phyloP scores from a whole-genome alignment of 2,113 vertebrate genomes.

The Desmodus rotundus region DNA sequence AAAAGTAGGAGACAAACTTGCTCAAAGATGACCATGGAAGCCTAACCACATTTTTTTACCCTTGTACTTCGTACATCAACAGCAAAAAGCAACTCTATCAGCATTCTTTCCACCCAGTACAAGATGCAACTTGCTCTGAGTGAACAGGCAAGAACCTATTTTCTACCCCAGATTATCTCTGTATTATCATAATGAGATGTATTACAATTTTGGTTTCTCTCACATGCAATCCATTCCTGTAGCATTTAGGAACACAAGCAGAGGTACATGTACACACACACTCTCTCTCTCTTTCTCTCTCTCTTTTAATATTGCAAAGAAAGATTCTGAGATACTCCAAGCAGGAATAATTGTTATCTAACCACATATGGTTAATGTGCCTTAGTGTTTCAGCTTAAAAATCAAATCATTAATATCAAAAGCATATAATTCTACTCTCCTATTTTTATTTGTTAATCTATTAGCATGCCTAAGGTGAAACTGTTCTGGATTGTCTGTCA shows the following conservation, averaged over 20 bases:
- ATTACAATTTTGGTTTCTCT: background rate
- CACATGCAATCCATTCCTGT: background rate
- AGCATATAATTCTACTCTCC: constrained; percentile 37
- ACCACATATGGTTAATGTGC: background rate
- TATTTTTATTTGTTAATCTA: constrained; percentile 48
- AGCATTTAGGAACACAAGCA: background rate
- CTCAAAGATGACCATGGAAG: background rate
- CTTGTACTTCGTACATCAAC: background rate
- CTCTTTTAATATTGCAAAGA: background rate
- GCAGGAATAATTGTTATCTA: background rate
- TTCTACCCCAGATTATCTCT: background rate
- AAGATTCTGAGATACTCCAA: background rate
- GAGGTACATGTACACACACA: background rate
- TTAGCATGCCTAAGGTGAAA: constrained; percentile 17
- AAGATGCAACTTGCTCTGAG: constrained; percentile 2
- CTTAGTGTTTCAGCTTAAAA: constrained; percentile 56
- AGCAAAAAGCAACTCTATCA: background rate
- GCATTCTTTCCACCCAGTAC: background rate
- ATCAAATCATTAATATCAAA: constrained; percentile 49
- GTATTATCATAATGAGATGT: background rate
- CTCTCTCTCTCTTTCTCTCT: background rate
- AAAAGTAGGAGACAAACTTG: background rate
- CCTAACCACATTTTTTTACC: background rate
- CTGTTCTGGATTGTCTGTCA: constrained; percentile 28
- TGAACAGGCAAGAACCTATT: background rate